Percentiles rank a stretch among this genome's conserved stretches.
Conservation (phyloP, 2,113 vertebrate genomes). For the Mustelus asterias region DNA sequence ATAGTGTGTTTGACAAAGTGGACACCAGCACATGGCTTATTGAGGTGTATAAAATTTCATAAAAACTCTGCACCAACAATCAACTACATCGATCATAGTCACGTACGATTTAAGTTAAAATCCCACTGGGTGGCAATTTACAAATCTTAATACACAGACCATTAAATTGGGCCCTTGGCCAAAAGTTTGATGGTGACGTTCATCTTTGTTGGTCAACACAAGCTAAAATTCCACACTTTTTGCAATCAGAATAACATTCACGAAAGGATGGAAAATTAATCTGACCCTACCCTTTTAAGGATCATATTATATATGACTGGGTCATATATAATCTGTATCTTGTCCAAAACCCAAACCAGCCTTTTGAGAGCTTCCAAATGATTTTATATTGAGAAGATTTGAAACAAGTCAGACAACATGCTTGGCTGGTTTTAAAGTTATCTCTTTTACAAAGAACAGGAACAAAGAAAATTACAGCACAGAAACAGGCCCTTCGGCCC, state of each 20-base stretch:
- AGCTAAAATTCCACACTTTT: neutral
- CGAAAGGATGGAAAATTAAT: neutral
- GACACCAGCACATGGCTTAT: neutral
- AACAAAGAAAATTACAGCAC: too few species aligned
- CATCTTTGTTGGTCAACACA: neutral
- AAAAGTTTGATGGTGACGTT: neutral
- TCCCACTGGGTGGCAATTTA: neutral
- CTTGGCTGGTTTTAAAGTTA: neutral
- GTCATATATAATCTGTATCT: neutral
- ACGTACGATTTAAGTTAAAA: neutral
- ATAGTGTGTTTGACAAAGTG: neutral
- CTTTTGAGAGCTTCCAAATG: neutral
- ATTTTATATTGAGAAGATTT: neutral
- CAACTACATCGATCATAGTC: neutral
- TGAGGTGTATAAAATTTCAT: conserved; percentile 4
- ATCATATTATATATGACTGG: neutral
- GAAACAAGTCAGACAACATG: neutral
- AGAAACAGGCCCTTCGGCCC: too few species aligned
- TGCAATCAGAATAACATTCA: conserved; percentile 8
- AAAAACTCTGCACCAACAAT: neutral
- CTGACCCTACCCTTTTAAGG: conserved; percentile 18
- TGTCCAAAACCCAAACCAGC: neutral
- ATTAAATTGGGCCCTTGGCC: neutral
- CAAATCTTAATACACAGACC: conserved; percentile 22
- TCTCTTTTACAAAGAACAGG: neutral